phyloP scores from a whole-genome alignment of 2,113 vertebrate genomes.

The Lagopus leucura region DNA sequence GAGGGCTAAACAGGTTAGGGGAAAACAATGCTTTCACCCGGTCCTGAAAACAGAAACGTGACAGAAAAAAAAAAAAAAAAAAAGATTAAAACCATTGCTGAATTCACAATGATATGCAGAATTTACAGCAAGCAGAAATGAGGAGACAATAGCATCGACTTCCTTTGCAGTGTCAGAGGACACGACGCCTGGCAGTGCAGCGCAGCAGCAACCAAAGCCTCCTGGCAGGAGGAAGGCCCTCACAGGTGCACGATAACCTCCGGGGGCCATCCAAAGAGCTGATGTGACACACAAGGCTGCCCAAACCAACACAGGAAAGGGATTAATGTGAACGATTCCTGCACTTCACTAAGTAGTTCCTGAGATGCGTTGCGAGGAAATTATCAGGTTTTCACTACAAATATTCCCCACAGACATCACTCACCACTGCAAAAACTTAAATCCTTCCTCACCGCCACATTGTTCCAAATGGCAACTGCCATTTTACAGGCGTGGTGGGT shows the following conservation, averaged over 20 bases:
- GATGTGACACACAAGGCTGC: not conserved
- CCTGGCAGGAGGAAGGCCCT: not conserved
- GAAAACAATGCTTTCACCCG: not conserved
- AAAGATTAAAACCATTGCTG: not conserved
- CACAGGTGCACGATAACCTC: not conserved
- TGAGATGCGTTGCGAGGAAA: not conserved
- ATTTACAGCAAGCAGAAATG: not conserved
- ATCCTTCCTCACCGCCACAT: not conserved
- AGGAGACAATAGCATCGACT: not conserved
- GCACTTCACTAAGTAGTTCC: not conserved
- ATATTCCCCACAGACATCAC: not conserved
- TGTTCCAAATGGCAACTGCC: not conserved
- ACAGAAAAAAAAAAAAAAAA: not conserved
- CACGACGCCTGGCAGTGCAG: not conserved
- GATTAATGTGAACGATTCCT: not conserved
- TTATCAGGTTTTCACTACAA: not conserved
- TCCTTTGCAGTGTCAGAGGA: not conserved
- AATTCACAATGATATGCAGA: not conserved
- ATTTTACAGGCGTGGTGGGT: not conserved
- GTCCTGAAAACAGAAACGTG: not conserved
- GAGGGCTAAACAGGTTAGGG: not conserved
- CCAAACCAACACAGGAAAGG: not conserved
- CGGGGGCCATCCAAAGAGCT: accelerated
- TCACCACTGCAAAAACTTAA: not conserved
- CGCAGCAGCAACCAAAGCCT: not conserved